These are phyloP conservation scores for Leucosticte australis DNA, from an alignment of 2,113 vertebrate genomes.

Conservation along the genomic window DNA sequence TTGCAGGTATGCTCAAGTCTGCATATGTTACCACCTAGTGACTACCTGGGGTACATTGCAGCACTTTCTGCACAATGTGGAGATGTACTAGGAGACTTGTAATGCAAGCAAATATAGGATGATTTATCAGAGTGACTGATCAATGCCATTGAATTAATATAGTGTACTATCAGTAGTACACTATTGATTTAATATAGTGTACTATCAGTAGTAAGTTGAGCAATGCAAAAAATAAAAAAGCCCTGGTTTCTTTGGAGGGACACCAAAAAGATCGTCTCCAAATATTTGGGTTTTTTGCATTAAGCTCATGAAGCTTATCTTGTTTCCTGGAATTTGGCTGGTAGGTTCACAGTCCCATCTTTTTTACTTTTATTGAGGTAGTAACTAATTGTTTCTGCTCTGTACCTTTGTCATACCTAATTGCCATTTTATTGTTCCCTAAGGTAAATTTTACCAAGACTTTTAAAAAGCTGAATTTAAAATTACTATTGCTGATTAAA, in stretches of 20 bases:
- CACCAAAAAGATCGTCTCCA: slow-evolving; percentile 53
- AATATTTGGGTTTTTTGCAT: slow-evolving; percentile 60
- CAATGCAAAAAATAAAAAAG: slow-evolving; percentile 10
- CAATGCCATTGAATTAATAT: slow-evolving; percentile 58
- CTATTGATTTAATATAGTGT: slow-evolving; percentile 60
- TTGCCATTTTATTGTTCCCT: slow-evolving; percentile 75
- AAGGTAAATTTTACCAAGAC: slow-evolving; percentile 63
- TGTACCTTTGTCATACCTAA: slow-evolving; percentile 70
- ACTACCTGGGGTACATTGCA: neutral
- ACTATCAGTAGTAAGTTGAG: slow-evolving; percentile 17
- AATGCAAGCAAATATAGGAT: slow-evolving; percentile 62
- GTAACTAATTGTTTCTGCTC: slow-evolving; percentile 70
- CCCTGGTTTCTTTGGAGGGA: slow-evolving; percentile 29
- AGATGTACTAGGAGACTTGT: slow-evolving; percentile 18
- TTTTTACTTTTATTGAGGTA: slow-evolving; percentile 69
- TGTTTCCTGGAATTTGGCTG: slow-evolving; percentile 37
- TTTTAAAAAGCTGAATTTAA: slow-evolving; percentile 73
- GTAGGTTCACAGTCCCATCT: slow-evolving; percentile 58
- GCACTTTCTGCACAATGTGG: neutral
- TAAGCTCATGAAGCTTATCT: slow-evolving; percentile 18
- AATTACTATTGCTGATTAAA: slow-evolving; percentile 66
- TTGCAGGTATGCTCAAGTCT: neutral
- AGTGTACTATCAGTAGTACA: slow-evolving; percentile 31
- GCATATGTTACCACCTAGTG: slow-evolving; percentile 22
- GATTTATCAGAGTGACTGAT: slow-evolving; percentile 35